Conservation (phyloP, 37 sponge, comb jelly and placozoan species). For the Haliclona indistincta region DNA sequence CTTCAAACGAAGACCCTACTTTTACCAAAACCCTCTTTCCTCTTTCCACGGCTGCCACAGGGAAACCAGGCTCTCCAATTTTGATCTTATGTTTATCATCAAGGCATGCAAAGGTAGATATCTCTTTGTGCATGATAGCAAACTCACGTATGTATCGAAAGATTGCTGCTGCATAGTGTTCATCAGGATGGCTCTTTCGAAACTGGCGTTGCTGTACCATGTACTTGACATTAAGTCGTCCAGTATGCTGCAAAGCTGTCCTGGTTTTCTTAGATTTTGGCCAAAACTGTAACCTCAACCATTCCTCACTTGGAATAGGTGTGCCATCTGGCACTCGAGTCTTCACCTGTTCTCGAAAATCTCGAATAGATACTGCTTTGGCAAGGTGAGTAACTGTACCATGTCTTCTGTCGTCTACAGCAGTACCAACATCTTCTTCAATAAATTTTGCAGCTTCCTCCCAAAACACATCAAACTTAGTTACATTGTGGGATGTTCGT, state of each 20-base stretch:
- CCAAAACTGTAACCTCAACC: slow-evolving; percentile 32
- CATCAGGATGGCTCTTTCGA: slow-evolving; percentile 13
- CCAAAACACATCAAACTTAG: slow-evolving; percentile 24
- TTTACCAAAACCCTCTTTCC: slow-evolving; percentile 2
- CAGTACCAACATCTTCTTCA: slow-evolving; percentile 4
- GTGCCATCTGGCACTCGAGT: slow-evolving; percentile 4
- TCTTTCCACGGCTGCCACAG: slow-evolving; percentile 23
- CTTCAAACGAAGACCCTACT: slow-evolving; percentile 6
- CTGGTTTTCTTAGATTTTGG: background rate
- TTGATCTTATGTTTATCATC: too few relatives aligned
- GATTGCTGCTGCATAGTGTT: slow-evolving; percentile 18
- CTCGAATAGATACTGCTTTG: slow-evolving; percentile 18
- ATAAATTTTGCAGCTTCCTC: background rate
- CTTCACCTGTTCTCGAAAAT: slow-evolving; percentile 21
- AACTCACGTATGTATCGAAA: background rate
- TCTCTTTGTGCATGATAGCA: slow-evolving; percentile 5
- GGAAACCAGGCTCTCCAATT: too few relatives aligned
- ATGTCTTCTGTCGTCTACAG: slow-evolving; percentile 33
- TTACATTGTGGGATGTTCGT: background rate
- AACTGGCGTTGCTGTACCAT: slow-evolving; percentile 11
- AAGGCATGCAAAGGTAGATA: background rate
- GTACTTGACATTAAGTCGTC: slow-evolving; percentile 15
- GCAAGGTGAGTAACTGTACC: slow-evolving; percentile 18
- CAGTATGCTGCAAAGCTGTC: slow-evolving; percentile 8
- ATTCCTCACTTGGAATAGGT: slow-evolving; percentile 18